Evolutionary conservation across 2,797 vertebrate species (phyloP), one percentile per base, ranked within the genome.

Genomic region (Notolabrus celidotus): DNA sequence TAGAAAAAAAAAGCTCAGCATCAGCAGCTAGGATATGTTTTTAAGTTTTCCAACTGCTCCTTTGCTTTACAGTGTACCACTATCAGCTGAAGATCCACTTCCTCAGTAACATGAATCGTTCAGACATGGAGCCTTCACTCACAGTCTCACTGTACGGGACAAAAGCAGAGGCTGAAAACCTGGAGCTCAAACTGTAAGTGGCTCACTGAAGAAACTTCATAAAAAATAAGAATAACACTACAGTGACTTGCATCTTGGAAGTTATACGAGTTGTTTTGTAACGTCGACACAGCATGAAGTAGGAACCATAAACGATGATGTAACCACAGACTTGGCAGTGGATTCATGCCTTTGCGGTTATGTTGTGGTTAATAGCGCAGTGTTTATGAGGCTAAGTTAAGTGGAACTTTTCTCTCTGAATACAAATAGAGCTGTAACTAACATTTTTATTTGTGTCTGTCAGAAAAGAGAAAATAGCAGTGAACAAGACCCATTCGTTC

Each of bases 31-130:
- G 3, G 27, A 3, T 25, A 27, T 27, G 25, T 27, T 27, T 5
- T 27, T 25, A 27, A 27, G 25, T 27, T 38, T 12, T 38, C 10
- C 36, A 38, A 12, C 12, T 14, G 25, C 9, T n/a, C 39, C 77
- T 11, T 62, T 4, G 0, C 17, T 65, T 41, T 38, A 14, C 85
- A 95, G 94, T 95, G 70, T 93, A 93, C 68, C 95, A 95, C 85
- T 95, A 95, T 64, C 94, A 95, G 86, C 78, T 95, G 80, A 95
- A 95, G 89, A 93, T 95, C 38, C 92, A 92, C 74, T 93, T 95
- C 82, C 87, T 84, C 78, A 90, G 91, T 56, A 82, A 87, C 36
- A 69, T 84, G 49, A 90, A 89, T 58, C 78, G 43, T 1, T 90
- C 88, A 0, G 90, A 85, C 74, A 80, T 87, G 79, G 91, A 94